Conservation (phyloP, 2,113 vertebrate species). For the Brachirus orientalis region DNA sequence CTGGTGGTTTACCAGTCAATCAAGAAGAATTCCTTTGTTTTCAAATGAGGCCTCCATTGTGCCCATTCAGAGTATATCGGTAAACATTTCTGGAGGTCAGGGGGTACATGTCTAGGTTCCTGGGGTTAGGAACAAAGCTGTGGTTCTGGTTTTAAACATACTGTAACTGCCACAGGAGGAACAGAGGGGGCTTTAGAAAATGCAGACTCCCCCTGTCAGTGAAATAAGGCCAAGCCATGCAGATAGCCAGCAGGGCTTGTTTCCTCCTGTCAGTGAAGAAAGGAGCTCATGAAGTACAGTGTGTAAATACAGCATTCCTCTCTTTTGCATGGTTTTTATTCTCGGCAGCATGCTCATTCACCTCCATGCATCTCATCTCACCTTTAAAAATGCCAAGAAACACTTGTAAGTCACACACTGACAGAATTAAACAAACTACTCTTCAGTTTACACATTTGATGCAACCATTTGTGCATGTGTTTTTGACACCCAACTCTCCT, state of each 20-base stretch:
- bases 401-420: constrained; percentile 12
- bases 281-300: constrained; percentile 56
- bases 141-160: constrained; percentile 62
- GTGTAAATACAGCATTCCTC: constrained; percentile 73
- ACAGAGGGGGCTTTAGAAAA: constrained; percentile 48
- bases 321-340: constrained; percentile 78
- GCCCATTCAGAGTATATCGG: constrained; percentile 26
- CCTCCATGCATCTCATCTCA: constrained; percentile 31
- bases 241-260: constrained; percentile 71
- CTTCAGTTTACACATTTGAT: constrained; percentile 8
- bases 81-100: constrained; percentile 46
- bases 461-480: neutral
- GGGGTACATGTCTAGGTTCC: constrained; percentile 38
- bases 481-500: too few relatives aligned
- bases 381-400: constrained; percentile 33
- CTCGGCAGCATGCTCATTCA: constrained; percentile 34
- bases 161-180: constrained; percentile 52
- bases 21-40: too few relatives aligned
- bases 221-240: constrained; percentile 51
- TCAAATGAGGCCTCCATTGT: too few relatives aligned
- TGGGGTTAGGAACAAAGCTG: constrained; percentile 49
- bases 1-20: too few relatives aligned
- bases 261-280: constrained; percentile 70
- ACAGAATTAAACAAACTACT: constrained; percentile 31
- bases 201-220: constrained; percentile 54